Evolutionary conservation across 1,140 invertebrate genomes (phyloP).

Genomic region (Drosophila melanogaster): Release_6_plus_ISO1_MT NC_004354.4:7204001-7204500

Average conservation of each 20-base stretch:
- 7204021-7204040: slow-evolving; percentile 54
- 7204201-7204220: not conserved
- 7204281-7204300: no score
- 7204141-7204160: slow-evolving; percentile 36
- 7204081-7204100: slow-evolving; percentile 1
- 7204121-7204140: slow-evolving; percentile 12
- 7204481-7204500: slow-evolving; percentile 62
- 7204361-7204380: no score
- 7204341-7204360: no score
- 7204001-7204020: slow-evolving; percentile 48
- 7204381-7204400: no score
- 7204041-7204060: slow-evolving; percentile 69
- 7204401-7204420: no score
- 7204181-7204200: slow-evolving; percentile 14
- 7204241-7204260: no score
- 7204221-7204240: not conserved
- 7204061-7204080: slow-evolving; percentile 17
- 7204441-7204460: slow-evolving; percentile 15
- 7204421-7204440: no score
- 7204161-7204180: slow-evolving; percentile 51
- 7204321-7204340: no score
- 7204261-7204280: no score
- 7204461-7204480: slow-evolving; percentile 55
- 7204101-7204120: slow-evolving; percentile 8
- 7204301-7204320: no score